Evolutionary conservation across 2,888 invertebrate species (phyloP).

Genomic region (Anarsia innoxiella): DNA sequence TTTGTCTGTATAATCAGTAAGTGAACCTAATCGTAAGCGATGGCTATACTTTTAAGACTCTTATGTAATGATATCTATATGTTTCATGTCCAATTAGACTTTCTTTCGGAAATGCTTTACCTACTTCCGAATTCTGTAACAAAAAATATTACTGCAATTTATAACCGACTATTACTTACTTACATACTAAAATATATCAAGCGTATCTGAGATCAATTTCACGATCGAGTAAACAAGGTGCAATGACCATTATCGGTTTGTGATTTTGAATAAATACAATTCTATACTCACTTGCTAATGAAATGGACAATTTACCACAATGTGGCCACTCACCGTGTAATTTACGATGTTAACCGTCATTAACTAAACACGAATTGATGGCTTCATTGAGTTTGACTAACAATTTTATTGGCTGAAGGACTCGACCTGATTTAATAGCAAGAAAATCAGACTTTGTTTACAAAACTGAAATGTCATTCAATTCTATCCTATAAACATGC

Average conservation of each 20-base stretch:
- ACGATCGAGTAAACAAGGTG: constrained; percentile 49
- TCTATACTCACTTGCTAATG: constrained; percentile 40
- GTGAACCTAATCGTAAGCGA: too few species aligned
- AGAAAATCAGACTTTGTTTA: too few species aligned
- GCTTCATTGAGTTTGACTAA: too few species aligned
- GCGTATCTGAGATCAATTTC: constrained; percentile 36
- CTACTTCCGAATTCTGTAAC: constrained; percentile 12
- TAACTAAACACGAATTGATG: constrained; percentile 21
- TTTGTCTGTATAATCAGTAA: too few species aligned
- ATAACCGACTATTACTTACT: background rate
- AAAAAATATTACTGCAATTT: constrained; percentile 12
- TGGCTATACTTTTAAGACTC: too few species aligned
- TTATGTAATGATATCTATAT: too few species aligned
- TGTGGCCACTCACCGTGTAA: constrained; percentile 10
- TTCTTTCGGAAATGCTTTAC: background rate
- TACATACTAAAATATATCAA: constrained; percentile 10
- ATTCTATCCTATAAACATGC: background rate
- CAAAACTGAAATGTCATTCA: constrained; percentile 3
- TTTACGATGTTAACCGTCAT: constrained; percentile 1
- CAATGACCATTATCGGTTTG: constrained; percentile 36
- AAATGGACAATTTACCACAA: constrained; percentile 23
- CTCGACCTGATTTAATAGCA: background rate
- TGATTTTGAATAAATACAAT: constrained; percentile 45
- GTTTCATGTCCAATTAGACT: too few species aligned
- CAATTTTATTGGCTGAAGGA: background rate